phyloP scores from a whole-genome alignment of 2,113 vertebrate genomes.

The Peromyscus polionotus region DNA sequence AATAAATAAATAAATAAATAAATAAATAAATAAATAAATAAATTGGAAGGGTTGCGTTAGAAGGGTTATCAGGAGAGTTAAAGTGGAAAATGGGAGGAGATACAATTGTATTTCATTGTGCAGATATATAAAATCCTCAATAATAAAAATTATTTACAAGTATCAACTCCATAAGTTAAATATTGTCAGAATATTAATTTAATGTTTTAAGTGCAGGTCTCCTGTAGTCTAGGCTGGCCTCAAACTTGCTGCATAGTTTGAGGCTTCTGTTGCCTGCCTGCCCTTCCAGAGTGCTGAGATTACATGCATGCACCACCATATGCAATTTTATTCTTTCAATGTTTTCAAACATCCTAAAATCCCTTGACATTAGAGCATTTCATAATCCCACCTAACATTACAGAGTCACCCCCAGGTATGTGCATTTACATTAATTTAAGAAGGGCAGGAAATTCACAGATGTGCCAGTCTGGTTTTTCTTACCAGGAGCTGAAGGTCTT shows the following conservation, averaged over 20 bases:
- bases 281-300: no score
- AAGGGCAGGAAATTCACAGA: not conserved
- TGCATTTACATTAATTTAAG: constrained; percentile 1
- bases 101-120: not conserved
- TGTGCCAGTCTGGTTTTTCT: not conserved
- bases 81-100: not conserved
- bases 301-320: no score
- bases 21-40: not conserved
- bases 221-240: not conserved
- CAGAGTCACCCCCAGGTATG: not conserved
- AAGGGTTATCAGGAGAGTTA: not conserved
- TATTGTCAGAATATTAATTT: not conserved
- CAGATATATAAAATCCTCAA: not conserved
- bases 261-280: not conserved
- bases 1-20: not conserved
- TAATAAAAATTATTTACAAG: not conserved
- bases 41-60: not conserved
- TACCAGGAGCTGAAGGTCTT: not conserved
- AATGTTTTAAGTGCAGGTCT: not conserved
- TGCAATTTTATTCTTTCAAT: not conserved
- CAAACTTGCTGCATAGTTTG: not conserved
- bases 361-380: not conserved
- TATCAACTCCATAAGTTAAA: not conserved
- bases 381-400: not conserved
- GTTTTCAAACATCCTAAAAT: not conserved